These are phyloP conservation scores for pig (Sus scrofa) DNA, from an alignment of 2,113 vertebrate species.

Conservation along the genomic window DNA sequence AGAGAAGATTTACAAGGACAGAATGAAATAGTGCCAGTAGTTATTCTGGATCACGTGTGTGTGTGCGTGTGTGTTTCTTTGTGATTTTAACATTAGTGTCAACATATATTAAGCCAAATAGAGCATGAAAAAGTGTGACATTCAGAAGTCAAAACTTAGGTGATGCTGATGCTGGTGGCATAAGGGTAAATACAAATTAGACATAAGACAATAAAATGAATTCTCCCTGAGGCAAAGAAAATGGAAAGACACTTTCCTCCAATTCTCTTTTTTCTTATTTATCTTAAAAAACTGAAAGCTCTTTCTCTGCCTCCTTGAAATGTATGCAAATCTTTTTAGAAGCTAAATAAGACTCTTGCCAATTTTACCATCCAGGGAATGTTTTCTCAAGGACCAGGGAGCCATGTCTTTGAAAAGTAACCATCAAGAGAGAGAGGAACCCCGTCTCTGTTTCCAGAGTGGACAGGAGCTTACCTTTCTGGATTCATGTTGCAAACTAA, in stretches of 20 bases:
- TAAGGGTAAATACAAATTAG: neutral
- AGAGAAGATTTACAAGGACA: neutral
- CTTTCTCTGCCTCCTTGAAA: conserved; percentile 41
- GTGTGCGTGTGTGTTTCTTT: neutral
- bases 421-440: neutral
- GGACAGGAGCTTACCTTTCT: neutral
- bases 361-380: neutral
- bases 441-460: neutral
- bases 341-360: neutral
- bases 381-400: neutral
- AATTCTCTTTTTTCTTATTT: neutral
- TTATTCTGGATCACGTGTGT: neutral
- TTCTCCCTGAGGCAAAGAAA: neutral
- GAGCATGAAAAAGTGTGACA: neutral
- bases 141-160: neutral
- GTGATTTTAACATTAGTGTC: neutral
- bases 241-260: neutral
- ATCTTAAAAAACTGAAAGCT: neutral
- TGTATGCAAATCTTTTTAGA: conserved; percentile 6
- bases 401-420: neutral
- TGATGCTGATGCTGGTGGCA: neutral
- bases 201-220: neutral
- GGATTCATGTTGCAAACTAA: neutral
- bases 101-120: neutral
- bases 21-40: neutral